phyloP scores from a whole-genome alignment of 2,888 invertebrate species.

The Agrochola macilenta region DNA sequence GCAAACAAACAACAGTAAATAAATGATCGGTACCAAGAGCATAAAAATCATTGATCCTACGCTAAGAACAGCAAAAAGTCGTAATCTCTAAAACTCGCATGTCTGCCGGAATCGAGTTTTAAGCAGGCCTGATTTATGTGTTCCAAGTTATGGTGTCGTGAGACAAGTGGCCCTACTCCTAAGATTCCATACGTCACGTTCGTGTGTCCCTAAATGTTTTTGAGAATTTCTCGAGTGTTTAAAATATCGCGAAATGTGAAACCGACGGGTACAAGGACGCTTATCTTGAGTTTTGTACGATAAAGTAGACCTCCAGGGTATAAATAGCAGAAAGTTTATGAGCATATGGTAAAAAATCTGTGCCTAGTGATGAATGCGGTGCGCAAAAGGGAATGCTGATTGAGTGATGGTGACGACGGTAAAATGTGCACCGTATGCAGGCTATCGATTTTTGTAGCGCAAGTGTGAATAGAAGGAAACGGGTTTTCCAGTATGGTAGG shows the following conservation, averaged over 20 bases:
- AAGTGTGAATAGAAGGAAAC: conserved; percentile 9
- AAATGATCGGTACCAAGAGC: background rate
- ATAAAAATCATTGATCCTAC: background rate
- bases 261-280: conserved; percentile 49
- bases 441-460: conserved; percentile 31
- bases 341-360: conserved; percentile 32
- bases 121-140: conserved; percentile 87
- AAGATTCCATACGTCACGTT: conserved; percentile 76
- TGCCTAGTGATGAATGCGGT: conserved; percentile 8
- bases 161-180: conserved; percentile 81
- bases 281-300: conserved; percentile 44
- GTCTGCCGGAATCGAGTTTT: conserved; percentile 75
- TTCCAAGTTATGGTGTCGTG: conserved; percentile 79
- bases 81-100: conserved; percentile 66
- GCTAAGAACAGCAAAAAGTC: conserved; percentile 50
- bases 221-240: conserved; percentile 71
- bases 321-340: conserved; percentile 54
- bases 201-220: conserved; percentile 72
- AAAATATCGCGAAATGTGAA: conserved; percentile 75
- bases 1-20: background rate
- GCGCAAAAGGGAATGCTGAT: conserved; percentile 35
- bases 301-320: conserved; percentile 45
- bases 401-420: conserved; percentile 34
- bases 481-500: background rate
- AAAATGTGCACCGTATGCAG: conserved; percentile 26